Percentiles rank a stretch among this genome's conserved stretches.
phyloP scores from a whole-genome alignment of 2,888 invertebrate genomes.

The Calameuta filiformis region DNA sequence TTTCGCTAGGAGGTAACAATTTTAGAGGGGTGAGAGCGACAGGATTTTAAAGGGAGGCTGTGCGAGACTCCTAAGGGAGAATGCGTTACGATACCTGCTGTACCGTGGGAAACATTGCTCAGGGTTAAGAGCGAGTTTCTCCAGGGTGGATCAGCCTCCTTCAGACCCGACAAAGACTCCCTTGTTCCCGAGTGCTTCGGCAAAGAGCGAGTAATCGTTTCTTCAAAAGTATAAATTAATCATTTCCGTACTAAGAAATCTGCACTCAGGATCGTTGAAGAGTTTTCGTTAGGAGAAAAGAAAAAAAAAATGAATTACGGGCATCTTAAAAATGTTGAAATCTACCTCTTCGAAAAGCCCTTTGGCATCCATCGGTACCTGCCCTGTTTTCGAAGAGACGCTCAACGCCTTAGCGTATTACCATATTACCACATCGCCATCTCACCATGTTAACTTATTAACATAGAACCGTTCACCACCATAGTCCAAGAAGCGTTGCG shows the following conservation, averaged over 20 bases:
- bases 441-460: conserved; percentile 21
- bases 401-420: conserved; percentile 25
- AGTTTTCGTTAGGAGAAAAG: neutral
- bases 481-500: neutral
- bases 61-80: neutral
- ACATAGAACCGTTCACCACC: neutral
- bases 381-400: neutral
- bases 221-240: neutral
- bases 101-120: conserved; percentile 58
- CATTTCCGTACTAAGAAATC: neutral
- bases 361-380: neutral
- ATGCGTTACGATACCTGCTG: conserved; percentile 38
- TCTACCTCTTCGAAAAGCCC: neutral
- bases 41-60: neutral
- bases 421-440: conserved; percentile 36
- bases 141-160: conserved; percentile 31
- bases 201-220: neutral
- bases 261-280: neutral
- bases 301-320: no score
- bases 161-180: conserved; percentile 41
- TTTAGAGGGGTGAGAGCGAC: neutral
- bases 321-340: neutral
- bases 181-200: conserved; percentile 30
- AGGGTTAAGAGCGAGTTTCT: conserved; percentile 46
- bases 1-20: neutral